Evolutionary conservation across 2,888 invertebrate species (phyloP), one percentile per base, ranked within the genome.

Genomic region (Platycheirus rosarum): DNA sequence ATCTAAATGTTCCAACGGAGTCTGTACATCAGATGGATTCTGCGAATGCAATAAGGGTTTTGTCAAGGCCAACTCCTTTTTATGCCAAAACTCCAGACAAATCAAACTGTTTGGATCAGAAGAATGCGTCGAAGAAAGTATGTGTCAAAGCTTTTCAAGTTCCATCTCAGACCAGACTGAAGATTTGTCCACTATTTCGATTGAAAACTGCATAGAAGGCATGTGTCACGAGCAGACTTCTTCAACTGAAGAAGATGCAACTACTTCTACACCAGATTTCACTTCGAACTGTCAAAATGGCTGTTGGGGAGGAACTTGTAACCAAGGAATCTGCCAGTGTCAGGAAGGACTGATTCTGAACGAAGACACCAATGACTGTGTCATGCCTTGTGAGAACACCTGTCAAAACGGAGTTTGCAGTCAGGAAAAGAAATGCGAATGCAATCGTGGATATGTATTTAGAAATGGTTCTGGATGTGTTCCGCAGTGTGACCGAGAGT

Each of bases 391-490:
- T 13, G 69, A 80, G n/a, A 46, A 20, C 0, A 23, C 8, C 6
- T 90, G 90, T 76, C 85, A 86, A 9, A 90, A 91, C 77, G 91
- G 91, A 1, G 79, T 87, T 6, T 92, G 92, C 79, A 85, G 87
- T n/a, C 88, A 87, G 3, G 91, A 91, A 0, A 86, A 89, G 1
- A 85, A 85, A 1, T 92, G 92, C 80, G 85, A 85, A 29, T 90
- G 90, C 60, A 84, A 85, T 20, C 40, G 84, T 0, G 90, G 90
- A 8, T 89, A 86, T 53, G 87, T 88, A 60, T 84, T 87, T 0
- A 29, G 88, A 9, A 85, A 88, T 16, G 77, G 82, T 3, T 86
- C 85, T 42, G 88, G 88, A 16, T 90, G 89, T 44, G 86, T 88
- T 42, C 88, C 89, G 2, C 86, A 87, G 2, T 90, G 90, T 66